These are phyloP conservation scores for Spea bombifrons DNA, from an alignment of 2,113 vertebrate genomes.

Conservation along the genomic window DNA sequence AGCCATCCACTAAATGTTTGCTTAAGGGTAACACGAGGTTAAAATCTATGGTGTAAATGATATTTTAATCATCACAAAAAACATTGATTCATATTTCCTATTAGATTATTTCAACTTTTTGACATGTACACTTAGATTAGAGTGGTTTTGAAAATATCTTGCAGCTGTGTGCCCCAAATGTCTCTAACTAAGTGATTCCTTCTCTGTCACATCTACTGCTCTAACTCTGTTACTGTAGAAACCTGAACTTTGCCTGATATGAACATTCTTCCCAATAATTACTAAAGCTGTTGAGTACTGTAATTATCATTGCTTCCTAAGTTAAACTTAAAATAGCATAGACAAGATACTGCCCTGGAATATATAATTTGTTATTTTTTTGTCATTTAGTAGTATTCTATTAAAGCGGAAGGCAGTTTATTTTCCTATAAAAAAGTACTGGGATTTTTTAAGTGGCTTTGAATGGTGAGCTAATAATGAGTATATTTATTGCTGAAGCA, in stretches of 20 bases:
- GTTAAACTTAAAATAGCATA: constrained; percentile 61
- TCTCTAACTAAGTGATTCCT: constrained; percentile 57
- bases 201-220: constrained; percentile 36
- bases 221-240: constrained; percentile 60
- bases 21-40: neutral
- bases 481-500: neutral
- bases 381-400: constrained; percentile 47
- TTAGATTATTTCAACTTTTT: too few species aligned
- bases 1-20: too few species aligned
- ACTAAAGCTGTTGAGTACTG: constrained; percentile 61
- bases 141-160: constrained; percentile 38
- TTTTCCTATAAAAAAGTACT: neutral
- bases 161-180: constrained; percentile 52
- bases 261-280: constrained; percentile 60
- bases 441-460: neutral
- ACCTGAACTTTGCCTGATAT: constrained; percentile 51
- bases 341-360: constrained; percentile 50
- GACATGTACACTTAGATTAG: neutral
- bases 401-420: neutral
- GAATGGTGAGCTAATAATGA: neutral
- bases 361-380: constrained; percentile 41
- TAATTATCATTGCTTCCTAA: constrained; percentile 62
- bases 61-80: neutral
- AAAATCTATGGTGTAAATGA: neutral
- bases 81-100: neutral